phyloP scores from a whole-genome alignment of 2,888 invertebrate genomes.

The Sinodicranocentrus sp. region DNA sequence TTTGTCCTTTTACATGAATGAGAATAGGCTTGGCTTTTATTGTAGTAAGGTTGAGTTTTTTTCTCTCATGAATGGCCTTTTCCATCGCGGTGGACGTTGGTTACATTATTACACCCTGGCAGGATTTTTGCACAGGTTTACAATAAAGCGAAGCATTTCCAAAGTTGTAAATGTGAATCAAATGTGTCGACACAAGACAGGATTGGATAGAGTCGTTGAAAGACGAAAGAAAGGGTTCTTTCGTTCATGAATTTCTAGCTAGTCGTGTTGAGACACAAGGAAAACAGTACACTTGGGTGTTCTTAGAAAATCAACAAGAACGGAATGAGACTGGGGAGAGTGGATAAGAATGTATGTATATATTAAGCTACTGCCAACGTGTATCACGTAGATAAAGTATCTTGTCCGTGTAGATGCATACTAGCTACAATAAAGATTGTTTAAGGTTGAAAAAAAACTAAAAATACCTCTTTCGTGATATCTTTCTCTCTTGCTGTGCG shows the following conservation, averaged over 20 bases:
- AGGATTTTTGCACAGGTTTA: neutral
- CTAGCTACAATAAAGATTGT: neutral
- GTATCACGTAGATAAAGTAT: neutral
- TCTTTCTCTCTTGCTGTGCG: too few relatives aligned
- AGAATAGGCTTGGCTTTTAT: neutral
- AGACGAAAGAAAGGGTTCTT: constrained; percentile 16
- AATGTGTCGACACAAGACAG: neutral
- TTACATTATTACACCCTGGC: too few relatives aligned
- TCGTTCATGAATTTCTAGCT: neutral
- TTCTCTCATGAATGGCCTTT: neutral
- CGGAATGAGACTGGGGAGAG: constrained; percentile 1
- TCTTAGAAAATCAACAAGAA: constrained; percentile 39
- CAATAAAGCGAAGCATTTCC: too few relatives aligned
- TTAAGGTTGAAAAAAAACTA: too few relatives aligned
- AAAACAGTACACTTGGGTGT: constrained; percentile 61
- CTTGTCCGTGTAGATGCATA: constrained; percentile 10
- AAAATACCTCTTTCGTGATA: too few relatives aligned
- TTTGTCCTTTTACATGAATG: constrained; percentile 8
- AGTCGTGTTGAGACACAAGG: constrained; percentile 4
- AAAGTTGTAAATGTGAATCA: neutral
- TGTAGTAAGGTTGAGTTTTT: too few relatives aligned
- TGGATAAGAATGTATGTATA: neutral
- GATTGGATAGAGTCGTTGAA: too few relatives aligned
- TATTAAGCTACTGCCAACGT: neutral
- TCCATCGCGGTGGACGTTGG: neutral